These are phyloP conservation scores for Pyxicephalus adspersus DNA, from an alignment of 2,113 vertebrate species.

Conservation along the genomic window DNA sequence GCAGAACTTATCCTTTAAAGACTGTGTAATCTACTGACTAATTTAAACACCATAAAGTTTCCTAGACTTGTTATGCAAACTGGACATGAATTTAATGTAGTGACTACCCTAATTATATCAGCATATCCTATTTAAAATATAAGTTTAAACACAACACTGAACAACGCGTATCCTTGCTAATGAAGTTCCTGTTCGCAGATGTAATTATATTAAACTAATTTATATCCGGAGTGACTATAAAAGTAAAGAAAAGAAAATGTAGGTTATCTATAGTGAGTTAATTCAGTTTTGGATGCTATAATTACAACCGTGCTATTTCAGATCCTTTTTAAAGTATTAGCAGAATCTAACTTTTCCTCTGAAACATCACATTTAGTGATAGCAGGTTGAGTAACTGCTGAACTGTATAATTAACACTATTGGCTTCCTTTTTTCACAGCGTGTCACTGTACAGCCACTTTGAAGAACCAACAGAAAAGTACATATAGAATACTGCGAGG, in stretches of 20 bases:
- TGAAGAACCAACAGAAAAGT: no score
- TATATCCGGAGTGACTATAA: slow-evolving; percentile 4
- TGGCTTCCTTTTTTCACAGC: neutral
- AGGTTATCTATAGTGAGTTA: slow-evolving; percentile 32
- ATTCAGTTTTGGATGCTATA: slow-evolving; percentile 23
- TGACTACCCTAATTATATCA: neutral
- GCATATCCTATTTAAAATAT: neutral
- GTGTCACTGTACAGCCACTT: neutral
- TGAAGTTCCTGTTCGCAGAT: slow-evolving; percentile 17
- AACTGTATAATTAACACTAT: slow-evolving; percentile 23
- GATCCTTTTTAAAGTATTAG: neutral
- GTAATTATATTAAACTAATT: slow-evolving; percentile 22
- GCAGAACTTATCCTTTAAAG: no score
- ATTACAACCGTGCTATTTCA: slow-evolving; percentile 27
- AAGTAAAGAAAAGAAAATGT: neutral
- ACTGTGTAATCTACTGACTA: no score
- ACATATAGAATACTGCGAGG: no score
- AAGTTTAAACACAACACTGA: neutral
- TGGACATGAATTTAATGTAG: neutral
- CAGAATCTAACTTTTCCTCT: neutral
- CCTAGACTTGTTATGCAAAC: no score
- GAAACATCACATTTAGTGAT: slow-evolving; percentile 9
- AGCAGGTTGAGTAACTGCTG: slow-evolving; percentile 17
- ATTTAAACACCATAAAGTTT: no score
- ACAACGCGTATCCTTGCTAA: neutral